Evolutionary conservation across 1,140 invertebrate genomes (phyloP), one percentile per base, ranked within the genome.

Genomic region (Orchesella cincta): DNA sequence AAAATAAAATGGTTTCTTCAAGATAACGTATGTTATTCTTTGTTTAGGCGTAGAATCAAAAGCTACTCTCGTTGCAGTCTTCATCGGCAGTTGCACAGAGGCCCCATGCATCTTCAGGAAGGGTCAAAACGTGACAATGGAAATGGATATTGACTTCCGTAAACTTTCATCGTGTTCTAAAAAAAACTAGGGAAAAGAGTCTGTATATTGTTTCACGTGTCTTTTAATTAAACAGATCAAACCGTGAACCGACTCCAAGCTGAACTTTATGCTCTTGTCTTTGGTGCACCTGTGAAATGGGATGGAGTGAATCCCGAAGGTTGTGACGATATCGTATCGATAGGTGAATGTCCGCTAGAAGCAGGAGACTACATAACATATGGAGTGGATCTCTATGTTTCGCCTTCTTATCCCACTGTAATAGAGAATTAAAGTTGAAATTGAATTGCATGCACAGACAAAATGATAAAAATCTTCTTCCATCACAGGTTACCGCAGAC

Each of bases 101-200:
- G 62, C 29, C 8, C 62, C 62, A 2, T 67, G 62, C 29, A 12
- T 31, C 8, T 67, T 67, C 31, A 29, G 28, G 29, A 67, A 23
- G 31, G 62, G 62, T 29, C 28, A 33, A 12, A 33, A 29, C 14
- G 62, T 67, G 12, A 67, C 62, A 33, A 5, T 67, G 26, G 62
- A 67, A 23, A 33, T 67, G 28, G 62, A 67, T 33, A 33, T 67
- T 8, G 62, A 67, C 29, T 67, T 67, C n/a, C 29, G 62, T 67
- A 67, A 67, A 29, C 5, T 31, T 67, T 33, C 8, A 16, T n/a
- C n/a, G n/a, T n/a, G n/a, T n/a, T n/a, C n/a, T n/a, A n/a, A n/a
- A n/a, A n/a, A n/a, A n/a, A n/a, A n/a, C n/a, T n/a, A n/a, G n/a
- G n/a, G n/a, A n/a, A n/a, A n/a, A n/a, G n/a, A n/a, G n/a, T n/a